Evolutionary conservation across 2,113 vertebrate species (phyloP), one percentile per base, ranked within the genome.

Genomic region (Malurus melanocephalus): DNA sequence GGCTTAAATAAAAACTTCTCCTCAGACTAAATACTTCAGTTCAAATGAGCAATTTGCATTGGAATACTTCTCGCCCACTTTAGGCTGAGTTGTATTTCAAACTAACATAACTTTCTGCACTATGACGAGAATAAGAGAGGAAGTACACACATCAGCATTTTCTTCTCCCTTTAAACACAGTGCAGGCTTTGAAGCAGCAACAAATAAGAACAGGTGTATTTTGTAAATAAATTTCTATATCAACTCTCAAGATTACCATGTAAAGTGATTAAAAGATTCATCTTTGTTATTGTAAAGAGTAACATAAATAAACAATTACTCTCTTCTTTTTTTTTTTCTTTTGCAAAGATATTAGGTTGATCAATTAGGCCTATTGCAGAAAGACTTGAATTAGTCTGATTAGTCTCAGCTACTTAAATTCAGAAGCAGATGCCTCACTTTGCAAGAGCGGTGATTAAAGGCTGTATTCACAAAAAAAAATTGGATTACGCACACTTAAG

Each of bases 381-480:
- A 95, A 86, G 52, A 46, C 68, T 95, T 85, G 66, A 94, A 94
- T 93, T 87, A 92, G 88, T 84, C 89, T 90, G 93, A 97, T 96
- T 95, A 95, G 80, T 92, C 80, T 89, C 94, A 96, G 93, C 75
- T 93, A 91, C 80, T 89, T 74, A 91, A 96, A 96, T 82, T 93
- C 93, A 91, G 92, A 94, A 95, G 92, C 92, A 94, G 95, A 96
- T 93, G 94, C 93, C 92, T 93, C 56, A 65, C 74, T 96, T 96
- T 87, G 55, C 80, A 89, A 84, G 73, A n/a, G 80, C 46, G 7
- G 65, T 66, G 93, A 97, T 96, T 95, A 96, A 96, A 96, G 73
- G 71, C 85, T 88, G 23, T 43, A 78, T 88, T 91, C 80, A 95
- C 60, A 6, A 55, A 85, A 91, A 91, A 95, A 91, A 80, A 93